Percentiles rank a stretch among this genome's conserved stretches.
Conservation (phyloP, 2,113 vertebrate genomes). For the Accipiter virgatus region DNA sequence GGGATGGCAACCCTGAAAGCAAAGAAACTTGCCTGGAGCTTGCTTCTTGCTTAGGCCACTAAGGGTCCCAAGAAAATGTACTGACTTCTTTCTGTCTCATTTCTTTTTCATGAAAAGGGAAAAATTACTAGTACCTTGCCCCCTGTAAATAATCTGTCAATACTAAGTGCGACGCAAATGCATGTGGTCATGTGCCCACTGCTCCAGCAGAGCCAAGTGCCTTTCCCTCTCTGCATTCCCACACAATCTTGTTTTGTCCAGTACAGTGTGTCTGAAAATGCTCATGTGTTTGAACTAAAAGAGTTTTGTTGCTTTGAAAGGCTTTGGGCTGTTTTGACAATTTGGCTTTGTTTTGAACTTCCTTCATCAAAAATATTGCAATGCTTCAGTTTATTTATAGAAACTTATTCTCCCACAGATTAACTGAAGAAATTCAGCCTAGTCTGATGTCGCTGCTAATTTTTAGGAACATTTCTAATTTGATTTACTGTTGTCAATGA, state of each 20-base stretch:
- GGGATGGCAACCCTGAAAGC: background rate
- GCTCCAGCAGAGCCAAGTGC: background rate
- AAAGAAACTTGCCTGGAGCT: background rate
- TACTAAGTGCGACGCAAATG: background rate
- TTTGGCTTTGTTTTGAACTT: slow-evolving; percentile 42
- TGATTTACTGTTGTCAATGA: background rate
- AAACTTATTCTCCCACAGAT: background rate
- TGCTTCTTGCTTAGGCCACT: background rate
- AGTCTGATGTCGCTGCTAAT: background rate
- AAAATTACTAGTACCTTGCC: background rate
- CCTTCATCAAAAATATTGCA: background rate
- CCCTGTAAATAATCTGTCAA: background rate
- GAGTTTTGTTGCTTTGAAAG: background rate
- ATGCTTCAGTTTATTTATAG: slow-evolving; percentile 7
- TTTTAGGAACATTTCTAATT: slow-evolving; percentile 19
- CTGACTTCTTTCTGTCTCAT: background rate
- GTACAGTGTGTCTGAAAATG: background rate
- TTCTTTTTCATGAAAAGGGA: background rate
- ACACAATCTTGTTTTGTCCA: background rate
- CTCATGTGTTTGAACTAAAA: background rate
- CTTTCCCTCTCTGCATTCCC: background rate
- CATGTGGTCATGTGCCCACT: background rate
- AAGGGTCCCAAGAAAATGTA: background rate
- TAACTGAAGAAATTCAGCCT: background rate
- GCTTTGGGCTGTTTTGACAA: slow-evolving; percentile 25